Base-by-base conservation (phyloP, 1,140 invertebrate genomes). In the Philotrypesis tridentata region DNA sequence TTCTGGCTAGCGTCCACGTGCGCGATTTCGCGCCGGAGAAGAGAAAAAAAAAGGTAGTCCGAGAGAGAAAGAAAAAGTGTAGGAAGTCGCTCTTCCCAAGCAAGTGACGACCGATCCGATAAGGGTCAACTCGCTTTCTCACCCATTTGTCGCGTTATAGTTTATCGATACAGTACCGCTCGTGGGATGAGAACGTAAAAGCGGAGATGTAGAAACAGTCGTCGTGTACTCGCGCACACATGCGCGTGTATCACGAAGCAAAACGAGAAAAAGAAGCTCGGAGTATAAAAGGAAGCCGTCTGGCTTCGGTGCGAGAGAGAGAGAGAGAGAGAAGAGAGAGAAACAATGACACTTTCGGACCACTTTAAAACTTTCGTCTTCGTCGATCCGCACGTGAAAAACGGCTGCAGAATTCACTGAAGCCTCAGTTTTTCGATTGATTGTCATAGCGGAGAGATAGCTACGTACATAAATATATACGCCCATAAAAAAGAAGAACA, bases 61-160 rank as follows among this genome's bases (percentile, higher is more conserved):
- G 74, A 67, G 40, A 23, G 23, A 72, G 25, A 67, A 77, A 75
- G n/a, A n/a, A n/a, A n/a, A n/a, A n/a, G n/a, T n/a, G n/a, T n/a
- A n/a, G n/a, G n/a, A 70, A 81, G 63, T 23, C 25, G 33, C 61
- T 1, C 61, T 27, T 25, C 11, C 33, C 67, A n/a, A 55, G 48
- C 21, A 17, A 55, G 48, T n/a, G n/a, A n/a, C 48, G 48, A 55
- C 74, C 29, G 55, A 48, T 6, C n/a, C 33, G 72, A 77, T 43
- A 67, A 75, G 80, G 79, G 82, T 84, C 79, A 76, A 82, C 77
- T 82, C 37, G 70, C 81, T 87, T 86, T 85, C 84, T 88, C 86
- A 88, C 87, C 86, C 85, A 88, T 89, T 89, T 89, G 88, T 89
- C 88, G 88, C 85, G 83, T 89, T 89, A 88, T 85, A 89, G 85